A percentile compares a stretch with the other conserved stretches of the same genome.
These are phyloP conservation scores for Oligia latruncula DNA, from an alignment of 2,888 invertebrate species.

Conservation along the genomic window DNA sequence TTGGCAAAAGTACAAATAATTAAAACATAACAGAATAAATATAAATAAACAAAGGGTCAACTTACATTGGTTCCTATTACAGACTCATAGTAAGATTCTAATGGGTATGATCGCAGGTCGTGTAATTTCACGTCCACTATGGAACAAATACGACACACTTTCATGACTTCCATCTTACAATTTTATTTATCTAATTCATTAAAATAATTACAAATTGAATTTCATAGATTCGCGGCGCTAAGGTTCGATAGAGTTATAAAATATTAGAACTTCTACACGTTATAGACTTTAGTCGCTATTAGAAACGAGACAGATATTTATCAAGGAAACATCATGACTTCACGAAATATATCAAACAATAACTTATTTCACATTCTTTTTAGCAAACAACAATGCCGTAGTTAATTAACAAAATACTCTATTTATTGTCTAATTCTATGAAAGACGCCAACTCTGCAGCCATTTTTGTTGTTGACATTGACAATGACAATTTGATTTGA, in stretches of 20 bases:
- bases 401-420: constrained; percentile 27
- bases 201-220: constrained; percentile 29
- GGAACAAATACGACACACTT: constrained; percentile 84
- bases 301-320: constrained; percentile 6
- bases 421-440: constrained; percentile 81
- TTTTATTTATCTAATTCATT: constrained; percentile 39
- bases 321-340: background rate
- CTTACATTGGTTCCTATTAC: constrained; percentile 81
- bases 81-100: constrained; percentile 77
- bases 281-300: constrained; percentile 14
- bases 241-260: constrained; percentile 80
- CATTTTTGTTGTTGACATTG: constrained; percentile 69
- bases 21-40: background rate
- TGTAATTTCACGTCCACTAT: constrained; percentile 79
- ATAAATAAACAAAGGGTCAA: constrained; percentile 34
- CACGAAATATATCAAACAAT: constrained; percentile 8
- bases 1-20: background rate
- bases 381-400: background rate
- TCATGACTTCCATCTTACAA: constrained; percentile 71
- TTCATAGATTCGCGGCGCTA: constrained; percentile 57
- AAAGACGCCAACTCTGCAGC: constrained; percentile 78
- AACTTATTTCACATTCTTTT: background rate
- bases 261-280: constrained; percentile 80
- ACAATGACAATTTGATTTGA: constrained; percentile 34
- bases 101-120: constrained; percentile 75